Conservation (phyloP, 2,888 invertebrate genomes). For the Apamea epomidion region DNA sequence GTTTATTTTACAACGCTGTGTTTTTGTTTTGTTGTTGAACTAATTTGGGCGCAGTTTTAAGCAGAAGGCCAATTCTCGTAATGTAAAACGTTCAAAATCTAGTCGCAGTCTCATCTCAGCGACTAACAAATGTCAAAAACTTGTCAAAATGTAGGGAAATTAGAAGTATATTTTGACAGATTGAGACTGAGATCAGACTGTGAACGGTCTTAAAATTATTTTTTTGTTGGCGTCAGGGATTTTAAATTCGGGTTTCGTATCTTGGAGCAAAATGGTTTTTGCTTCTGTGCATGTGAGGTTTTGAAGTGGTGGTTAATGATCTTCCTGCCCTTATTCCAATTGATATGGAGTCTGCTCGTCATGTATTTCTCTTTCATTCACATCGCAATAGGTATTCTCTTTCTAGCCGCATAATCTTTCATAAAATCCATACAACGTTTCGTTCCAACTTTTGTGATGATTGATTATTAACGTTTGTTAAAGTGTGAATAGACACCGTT, state of each 20-base stretch:
- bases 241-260: background rate
- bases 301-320: background rate
- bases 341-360: background rate
- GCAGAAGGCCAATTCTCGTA: too few relatives aligned
- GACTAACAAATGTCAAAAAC: too few relatives aligned
- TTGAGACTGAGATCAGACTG: too few relatives aligned
- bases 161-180: too few relatives aligned
- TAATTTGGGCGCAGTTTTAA: slow-evolving; percentile 32
- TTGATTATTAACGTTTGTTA: background rate
- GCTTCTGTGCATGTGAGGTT: background rate
- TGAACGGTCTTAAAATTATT: too few relatives aligned
- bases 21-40: slow-evolving; percentile 43
- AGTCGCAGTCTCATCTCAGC: too few relatives aligned
- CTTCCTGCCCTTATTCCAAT: background rate
- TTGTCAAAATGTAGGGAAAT: too few relatives aligned
- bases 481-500: background rate
- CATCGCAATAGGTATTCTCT: background rate
- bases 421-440: background rate
- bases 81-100: too few relatives aligned
- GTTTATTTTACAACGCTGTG: slow-evolving; percentile 47
- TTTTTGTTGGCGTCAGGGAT: background rate
- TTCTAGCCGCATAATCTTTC: background rate
- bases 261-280: background rate
- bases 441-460: background rate
- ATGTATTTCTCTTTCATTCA: background rate